A percentile compares a stretch with the other conserved stretches of the same genome.
Conservation (phyloP, 2,797 vertebrate species). For the Ctenochaetus hawaiiensis region DNA sequence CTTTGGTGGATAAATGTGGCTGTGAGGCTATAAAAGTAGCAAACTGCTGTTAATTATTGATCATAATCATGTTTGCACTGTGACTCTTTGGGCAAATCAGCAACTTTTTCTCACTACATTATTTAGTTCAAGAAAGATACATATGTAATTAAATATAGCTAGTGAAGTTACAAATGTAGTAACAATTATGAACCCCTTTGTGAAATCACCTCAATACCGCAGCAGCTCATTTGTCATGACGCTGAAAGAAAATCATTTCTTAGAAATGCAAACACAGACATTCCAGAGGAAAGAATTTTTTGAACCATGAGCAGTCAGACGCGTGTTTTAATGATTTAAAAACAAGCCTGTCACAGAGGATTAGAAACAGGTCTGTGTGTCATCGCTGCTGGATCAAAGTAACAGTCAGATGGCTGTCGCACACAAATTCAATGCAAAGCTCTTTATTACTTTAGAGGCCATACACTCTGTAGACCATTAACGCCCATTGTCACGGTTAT, state of each 20-base stretch:
- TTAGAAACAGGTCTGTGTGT: slow-evolving; percentile 14
- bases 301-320: not conserved
- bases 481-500: not conserved
- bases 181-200: not conserved
- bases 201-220: not conserved
- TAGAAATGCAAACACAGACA: not conserved
- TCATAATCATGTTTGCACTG: not conserved
- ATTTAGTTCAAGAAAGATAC: no score
- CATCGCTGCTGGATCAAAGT: not conserved
- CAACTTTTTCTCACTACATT: not conserved
- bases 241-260: not conserved
- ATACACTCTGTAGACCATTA: slow-evolving; percentile 9
- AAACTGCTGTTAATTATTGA: not conserved
- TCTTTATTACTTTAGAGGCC: slow-evolving; percentile 14
- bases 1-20: not conserved
- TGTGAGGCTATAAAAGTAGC: not conserved
- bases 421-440: slow-evolving; percentile 10
- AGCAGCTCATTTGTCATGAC: not conserved
- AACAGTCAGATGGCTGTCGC: not conserved
- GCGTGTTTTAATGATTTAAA: not conserved
- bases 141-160: no score
- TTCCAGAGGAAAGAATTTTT: not conserved
- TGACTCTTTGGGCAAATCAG: not conserved
- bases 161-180: no score
- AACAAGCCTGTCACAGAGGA: not conserved